These are phyloP conservation scores for Drosophila albomicans DNA, from an alignment of 1,140 invertebrate genomes.

Conservation along the genomic window DNA sequence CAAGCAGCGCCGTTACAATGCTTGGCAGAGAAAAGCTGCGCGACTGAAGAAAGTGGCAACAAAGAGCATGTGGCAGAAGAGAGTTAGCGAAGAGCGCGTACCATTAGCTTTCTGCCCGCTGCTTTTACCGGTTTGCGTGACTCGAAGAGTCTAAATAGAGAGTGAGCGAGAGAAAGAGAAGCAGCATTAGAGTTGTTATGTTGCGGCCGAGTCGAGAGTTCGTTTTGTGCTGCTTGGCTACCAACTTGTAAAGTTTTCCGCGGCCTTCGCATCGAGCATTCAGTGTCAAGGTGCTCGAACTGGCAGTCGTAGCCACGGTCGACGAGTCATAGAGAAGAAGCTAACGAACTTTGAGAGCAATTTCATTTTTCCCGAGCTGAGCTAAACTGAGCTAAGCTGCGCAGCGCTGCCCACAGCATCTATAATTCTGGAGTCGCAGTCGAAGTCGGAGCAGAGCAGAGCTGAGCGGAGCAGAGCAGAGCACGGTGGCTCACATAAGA, in stretches of 20 bases:
- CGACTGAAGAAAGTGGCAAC: slow-evolving; percentile 63
- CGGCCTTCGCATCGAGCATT: slow-evolving; percentile 75
- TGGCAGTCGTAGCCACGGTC: slow-evolving; percentile 70
- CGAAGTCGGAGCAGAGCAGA: neutral
- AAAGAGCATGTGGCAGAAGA: slow-evolving; percentile 52
- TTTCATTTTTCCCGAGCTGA: slow-evolving; percentile 52
- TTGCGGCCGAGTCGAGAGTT: slow-evolving; percentile 32
- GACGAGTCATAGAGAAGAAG: slow-evolving; percentile 62
- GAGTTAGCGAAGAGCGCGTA: slow-evolving; percentile 61
- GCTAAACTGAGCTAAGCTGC: too few species aligned
- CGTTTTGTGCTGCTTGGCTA: slow-evolving; percentile 29
- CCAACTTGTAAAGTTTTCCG: slow-evolving; percentile 80
- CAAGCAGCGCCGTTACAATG: slow-evolving; percentile 42
- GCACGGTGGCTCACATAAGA: slow-evolving; percentile 69
- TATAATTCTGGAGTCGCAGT: slow-evolving; percentile 37
- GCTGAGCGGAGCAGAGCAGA: too few species aligned
- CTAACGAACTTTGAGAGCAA: slow-evolving; percentile 75
- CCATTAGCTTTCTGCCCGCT: slow-evolving; percentile 65
- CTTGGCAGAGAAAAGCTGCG: slow-evolving; percentile 41
- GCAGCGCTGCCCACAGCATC: slow-evolving; percentile 48
- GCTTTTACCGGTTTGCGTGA: slow-evolving; percentile 73
- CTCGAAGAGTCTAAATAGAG: slow-evolving; percentile 19
- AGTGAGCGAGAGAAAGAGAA: slow-evolving; percentile 16
- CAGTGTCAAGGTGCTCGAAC: slow-evolving; percentile 82
- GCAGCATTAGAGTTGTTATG: slow-evolving; percentile 38